Conservation (phyloP, 2,113 vertebrate genomes). For the Kryptolebias marmoratus region DNA sequence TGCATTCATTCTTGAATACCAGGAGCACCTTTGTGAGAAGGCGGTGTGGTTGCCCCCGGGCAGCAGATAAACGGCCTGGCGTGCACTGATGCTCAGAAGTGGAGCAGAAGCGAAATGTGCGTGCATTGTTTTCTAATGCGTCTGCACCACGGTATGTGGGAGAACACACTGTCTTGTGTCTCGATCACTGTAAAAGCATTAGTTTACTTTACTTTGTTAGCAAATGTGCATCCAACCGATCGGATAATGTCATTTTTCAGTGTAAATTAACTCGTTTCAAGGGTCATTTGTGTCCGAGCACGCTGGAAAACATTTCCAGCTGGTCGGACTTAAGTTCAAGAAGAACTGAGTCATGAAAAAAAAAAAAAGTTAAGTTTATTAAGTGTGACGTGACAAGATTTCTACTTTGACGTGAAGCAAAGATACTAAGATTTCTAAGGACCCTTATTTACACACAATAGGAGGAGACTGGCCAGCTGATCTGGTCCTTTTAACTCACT, state of each 20-base stretch:
- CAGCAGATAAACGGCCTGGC: conserved; percentile 27
- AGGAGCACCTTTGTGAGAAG: conserved; percentile 34
- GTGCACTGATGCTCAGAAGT: conserved; percentile 17
- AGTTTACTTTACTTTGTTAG: background rate
- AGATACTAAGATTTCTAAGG: no score
- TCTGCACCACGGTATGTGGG: background rate
- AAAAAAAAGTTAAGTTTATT: no score
- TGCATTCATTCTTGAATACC: conserved; percentile 56
- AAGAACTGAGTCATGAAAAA: no score
- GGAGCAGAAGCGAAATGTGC: background rate
- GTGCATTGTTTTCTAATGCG: background rate
- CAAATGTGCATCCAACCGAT: conserved; percentile 7
- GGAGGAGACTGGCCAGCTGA: no score
- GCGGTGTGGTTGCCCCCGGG: conserved; percentile 32
- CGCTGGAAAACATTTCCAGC: background rate
- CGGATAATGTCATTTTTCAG: conserved; percentile 7
- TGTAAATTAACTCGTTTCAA: conserved; percentile 12
- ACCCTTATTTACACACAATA: no score
- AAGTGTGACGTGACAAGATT: no score
- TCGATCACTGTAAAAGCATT: background rate
- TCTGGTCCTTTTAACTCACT: no score
- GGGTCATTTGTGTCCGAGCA: background rate
- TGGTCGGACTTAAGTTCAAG: no score
- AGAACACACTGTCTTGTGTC: no score
- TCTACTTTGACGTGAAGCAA: no score